Evolutionary conservation across 2,797 vertebrate species (phyloP).

Genomic region (Xenopus petersii): DNA sequence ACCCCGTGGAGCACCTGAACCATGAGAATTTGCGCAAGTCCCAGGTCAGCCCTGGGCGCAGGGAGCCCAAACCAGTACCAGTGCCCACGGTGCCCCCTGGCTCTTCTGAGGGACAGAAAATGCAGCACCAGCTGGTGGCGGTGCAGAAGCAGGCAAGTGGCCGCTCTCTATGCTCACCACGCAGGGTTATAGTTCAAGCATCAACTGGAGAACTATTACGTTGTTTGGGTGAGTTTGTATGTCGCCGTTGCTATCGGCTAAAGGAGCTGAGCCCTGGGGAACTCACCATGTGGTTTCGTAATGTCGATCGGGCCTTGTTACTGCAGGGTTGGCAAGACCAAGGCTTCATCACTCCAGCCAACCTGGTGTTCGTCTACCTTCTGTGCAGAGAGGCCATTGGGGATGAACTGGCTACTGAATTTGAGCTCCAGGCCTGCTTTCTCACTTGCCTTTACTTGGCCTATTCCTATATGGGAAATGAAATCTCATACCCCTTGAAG

Average conservation of each 20-base stretch:
- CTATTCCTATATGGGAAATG: slow-evolving; percentile 97
- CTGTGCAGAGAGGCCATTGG: slow-evolving; percentile 83
- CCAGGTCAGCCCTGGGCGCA: slow-evolving; percentile 53
- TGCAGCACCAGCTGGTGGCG: slow-evolving; percentile 49
- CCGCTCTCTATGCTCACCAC: slow-evolving; percentile 70
- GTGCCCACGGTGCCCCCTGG: slow-evolving; percentile 76
- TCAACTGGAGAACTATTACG: slow-evolving; percentile 93
- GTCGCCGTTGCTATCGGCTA: slow-evolving; percentile 86
- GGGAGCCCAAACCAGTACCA: slow-evolving; percentile 67
- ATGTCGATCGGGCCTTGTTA: slow-evolving; percentile 90
- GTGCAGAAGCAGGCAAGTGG: slow-evolving; percentile 68
- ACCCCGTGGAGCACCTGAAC: slow-evolving; percentile 71
- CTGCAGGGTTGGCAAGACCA: slow-evolving; percentile 98
- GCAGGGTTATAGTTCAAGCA: slow-evolving; percentile 88
- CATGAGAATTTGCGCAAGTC: slow-evolving; percentile 74
- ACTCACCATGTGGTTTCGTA: slow-evolving; percentile 91
- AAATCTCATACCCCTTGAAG: slow-evolving; percentile 97
- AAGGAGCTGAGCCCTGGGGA: slow-evolving; percentile 85
- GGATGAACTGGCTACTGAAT: slow-evolving; percentile 71
- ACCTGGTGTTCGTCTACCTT: slow-evolving; percentile 95
- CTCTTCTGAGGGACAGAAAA: slow-evolving; percentile 64
- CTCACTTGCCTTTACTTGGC: slow-evolving; percentile 95
- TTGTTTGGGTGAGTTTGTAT: slow-evolving; percentile 90
- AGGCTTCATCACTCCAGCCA: slow-evolving; percentile 94
- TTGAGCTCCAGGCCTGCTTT: slow-evolving; percentile 87